Evolutionary conservation across 2,797 vertebrate genomes (phyloP).

Genomic region (Chromobotia macracanthus): DNA sequence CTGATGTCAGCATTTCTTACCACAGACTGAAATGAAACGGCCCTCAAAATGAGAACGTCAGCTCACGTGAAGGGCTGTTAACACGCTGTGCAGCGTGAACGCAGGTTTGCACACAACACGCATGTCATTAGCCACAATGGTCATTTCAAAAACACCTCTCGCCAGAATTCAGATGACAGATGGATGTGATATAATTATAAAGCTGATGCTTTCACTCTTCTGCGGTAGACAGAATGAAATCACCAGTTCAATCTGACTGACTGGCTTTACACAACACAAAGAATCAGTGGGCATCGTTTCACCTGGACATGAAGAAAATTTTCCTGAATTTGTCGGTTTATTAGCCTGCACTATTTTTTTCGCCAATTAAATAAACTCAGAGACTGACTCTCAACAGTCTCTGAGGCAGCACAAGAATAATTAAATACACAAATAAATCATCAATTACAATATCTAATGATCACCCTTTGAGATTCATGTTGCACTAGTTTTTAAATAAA

Average conservation of each 20-base stretch:
- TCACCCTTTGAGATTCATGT: neutral
- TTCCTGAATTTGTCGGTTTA: too few relatives aligned
- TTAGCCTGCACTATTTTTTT: too few relatives aligned
- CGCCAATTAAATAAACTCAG: too few relatives aligned
- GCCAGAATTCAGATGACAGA: neutral
- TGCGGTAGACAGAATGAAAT: neutral
- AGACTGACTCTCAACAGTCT: too few relatives aligned
- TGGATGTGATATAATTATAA: slow-evolving; percentile 13
- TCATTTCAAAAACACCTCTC: neutral
- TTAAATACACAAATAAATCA: neutral
- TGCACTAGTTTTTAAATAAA: neutral
- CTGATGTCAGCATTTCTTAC: neutral
- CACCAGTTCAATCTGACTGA: too few relatives aligned
- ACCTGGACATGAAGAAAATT: too few relatives aligned
- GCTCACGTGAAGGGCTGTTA: slow-evolving; percentile 9
- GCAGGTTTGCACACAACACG: neutral
- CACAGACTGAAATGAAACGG: slow-evolving; percentile 14
- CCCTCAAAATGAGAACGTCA: neutral
- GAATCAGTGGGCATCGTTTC: too few relatives aligned
- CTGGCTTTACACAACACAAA: too few relatives aligned
- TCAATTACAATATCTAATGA: neutral
- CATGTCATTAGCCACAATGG: neutral
- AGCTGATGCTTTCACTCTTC: neutral
- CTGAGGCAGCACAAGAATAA: neutral
- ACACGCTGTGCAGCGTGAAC: neutral